Conservation (phyloP, 2,797 vertebrate genomes). For the Rhyacichthys aspro region DNA sequence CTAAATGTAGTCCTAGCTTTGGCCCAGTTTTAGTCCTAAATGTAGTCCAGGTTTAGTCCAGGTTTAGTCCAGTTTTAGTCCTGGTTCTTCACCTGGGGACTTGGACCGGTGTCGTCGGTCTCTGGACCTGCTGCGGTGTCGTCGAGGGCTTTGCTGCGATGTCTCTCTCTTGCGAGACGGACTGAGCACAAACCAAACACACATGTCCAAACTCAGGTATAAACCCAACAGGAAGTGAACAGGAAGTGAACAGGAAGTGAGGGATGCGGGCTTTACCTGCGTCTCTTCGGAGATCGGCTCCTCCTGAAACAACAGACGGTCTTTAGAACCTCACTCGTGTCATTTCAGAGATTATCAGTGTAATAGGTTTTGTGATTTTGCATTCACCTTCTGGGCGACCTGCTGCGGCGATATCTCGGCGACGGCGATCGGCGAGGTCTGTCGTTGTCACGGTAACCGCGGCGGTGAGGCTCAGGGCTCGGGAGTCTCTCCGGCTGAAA, state of each 20-base stretch:
- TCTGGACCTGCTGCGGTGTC: conserved; percentile 92
- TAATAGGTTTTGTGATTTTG: no score
- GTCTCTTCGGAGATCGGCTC: conserved; percentile 95
- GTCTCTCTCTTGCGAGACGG: conserved; percentile 88
- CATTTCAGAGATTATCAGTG: conserved; percentile 48
- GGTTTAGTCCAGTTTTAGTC: not conserved
- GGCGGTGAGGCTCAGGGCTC: conserved; percentile 91
- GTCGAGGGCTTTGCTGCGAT: conserved; percentile 94
- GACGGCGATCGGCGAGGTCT: conserved; percentile 91
- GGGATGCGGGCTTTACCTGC: conserved; percentile 83
- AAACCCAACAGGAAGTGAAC: no score
- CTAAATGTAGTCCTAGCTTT: no score
- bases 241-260: no score
- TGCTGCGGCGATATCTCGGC: conserved; percentile 91
- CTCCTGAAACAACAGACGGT: conserved; percentile 85
- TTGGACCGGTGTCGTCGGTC: conserved; percentile 95
- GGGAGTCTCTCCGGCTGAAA: conserved; percentile 86
- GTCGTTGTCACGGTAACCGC: conserved; percentile 93
- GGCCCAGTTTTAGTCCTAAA: no score
- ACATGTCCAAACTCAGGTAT: no score
- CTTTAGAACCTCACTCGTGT: no score
- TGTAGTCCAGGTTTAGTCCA: not conserved
- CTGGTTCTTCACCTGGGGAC: conserved; percentile 87
- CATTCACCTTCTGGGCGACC: conserved; percentile 88
- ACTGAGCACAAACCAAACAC: conserved; percentile 41